Evolutionary conservation across 2,797 vertebrate genomes (phyloP), one percentile per base, ranked within the genome.

Genomic region (Rhinophrynus dorsalis): DNA sequence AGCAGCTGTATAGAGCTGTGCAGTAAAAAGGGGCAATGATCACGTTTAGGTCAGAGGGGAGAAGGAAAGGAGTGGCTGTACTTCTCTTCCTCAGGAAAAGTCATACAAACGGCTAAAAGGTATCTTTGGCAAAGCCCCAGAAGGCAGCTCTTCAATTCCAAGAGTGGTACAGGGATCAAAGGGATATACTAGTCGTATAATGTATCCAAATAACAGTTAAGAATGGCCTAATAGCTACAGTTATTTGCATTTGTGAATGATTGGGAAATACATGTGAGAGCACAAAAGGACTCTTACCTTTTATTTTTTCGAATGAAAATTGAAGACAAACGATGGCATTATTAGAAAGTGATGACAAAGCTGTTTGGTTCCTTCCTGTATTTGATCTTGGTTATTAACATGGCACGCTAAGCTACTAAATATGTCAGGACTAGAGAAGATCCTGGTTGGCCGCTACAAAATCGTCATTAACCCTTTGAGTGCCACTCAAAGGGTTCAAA

Each of bases 321-420:
- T n/a, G 15, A 29, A n/a, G 35, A 58, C 38, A 57, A 59, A n/a
- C 24, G 2, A 52, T 21, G n/a, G 15, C 9, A 44, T 66, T 59
- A 73, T 73, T 66, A 73, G 33, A 17, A 60, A 50, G 62, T 54
- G 62, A 73, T 73, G 70, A 73, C 70, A 60, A 57, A 58, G 30
- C 11, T 26, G n/a, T n/a, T 1, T 17, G 13, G 62, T 21, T 66
- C 47, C 37, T 66, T 66, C 62, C 55, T 59, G 44, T 42, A 45
- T 60, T 60, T 54, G 40, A 37, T 51, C 23, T 35, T 29, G 57
- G 44, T 29, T 13, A 37, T 20, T 37, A 48, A 59, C 50, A 18
- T 48, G 35, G 18, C 11, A 6, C 18, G 37, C 24, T 24, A 50
- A 69, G 57, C 48, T 47, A 26, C 20, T 30, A 59, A 45, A 60